phyloP scores from a whole-genome alignment of 1,140 invertebrate genomes.

The Heliconius melpomene region DNA sequence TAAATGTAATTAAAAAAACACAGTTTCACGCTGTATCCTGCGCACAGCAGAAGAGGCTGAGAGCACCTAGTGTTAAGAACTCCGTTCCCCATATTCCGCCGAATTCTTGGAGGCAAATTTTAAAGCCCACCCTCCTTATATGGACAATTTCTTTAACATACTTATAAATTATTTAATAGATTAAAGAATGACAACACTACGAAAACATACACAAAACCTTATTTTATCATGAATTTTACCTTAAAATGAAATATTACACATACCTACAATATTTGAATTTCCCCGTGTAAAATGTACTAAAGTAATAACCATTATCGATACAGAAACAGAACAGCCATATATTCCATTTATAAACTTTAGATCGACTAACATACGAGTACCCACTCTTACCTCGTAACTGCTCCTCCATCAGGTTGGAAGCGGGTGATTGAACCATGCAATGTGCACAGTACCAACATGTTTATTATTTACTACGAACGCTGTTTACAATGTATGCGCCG shows the following conservation, averaged over 20 bases:
- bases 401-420: slow-evolving; percentile 16
- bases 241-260: background rate
- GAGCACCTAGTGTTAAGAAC: no score
- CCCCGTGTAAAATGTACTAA: slow-evolving; percentile 10
- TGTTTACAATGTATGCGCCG: background rate
- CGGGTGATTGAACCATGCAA: slow-evolving; percentile 31
- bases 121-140: no score
- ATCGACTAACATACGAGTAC: slow-evolving; percentile 16
- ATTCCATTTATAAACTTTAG: slow-evolving; percentile 38
- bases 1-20: no score
- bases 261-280: background rate
- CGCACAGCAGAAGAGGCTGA: no score
- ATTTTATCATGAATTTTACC: background rate
- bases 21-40: no score
- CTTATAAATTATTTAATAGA: no score
- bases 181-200: no score
- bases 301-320: slow-evolving; percentile 38
- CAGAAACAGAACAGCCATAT: slow-evolving; percentile 28
- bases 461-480: background rate
- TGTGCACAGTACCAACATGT: background rate
- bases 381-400: slow-evolving; percentile 10
- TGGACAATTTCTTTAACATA: no score
- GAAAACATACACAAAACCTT: no score
- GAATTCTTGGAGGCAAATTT: no score
- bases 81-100: no score